Evolutionary conservation across 2,888 invertebrate genomes (phyloP).

Genomic region (Crossocerus cetratus): DNA sequence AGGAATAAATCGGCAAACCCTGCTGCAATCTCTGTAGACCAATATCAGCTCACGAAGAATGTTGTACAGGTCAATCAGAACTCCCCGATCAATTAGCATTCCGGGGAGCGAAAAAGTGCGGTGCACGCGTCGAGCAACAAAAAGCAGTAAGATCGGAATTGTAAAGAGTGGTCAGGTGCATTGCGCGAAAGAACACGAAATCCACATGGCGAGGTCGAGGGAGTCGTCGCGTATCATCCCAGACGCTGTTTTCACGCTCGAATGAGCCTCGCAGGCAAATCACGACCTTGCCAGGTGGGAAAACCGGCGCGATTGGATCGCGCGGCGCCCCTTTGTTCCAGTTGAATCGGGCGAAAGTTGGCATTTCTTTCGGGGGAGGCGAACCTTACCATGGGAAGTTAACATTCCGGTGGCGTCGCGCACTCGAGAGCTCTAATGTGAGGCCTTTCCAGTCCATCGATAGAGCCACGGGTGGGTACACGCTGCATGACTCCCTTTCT

Average conservation of each 20-base stretch:
- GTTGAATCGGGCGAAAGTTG: conserved; percentile 28
- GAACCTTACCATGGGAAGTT: conserved; percentile 68
- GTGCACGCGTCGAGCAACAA: background rate
- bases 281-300: conserved; percentile 53
- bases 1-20: too few species aligned
- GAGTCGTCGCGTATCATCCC: background rate
- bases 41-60: too few species aligned
- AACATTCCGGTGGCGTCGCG: conserved; percentile 69
- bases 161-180: background rate
- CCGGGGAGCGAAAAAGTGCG: background rate
- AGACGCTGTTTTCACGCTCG: conserved; percentile 8
- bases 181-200: background rate
- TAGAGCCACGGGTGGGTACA: conserved; percentile 54
- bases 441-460: conserved; percentile 59
- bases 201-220: background rate
- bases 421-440: conserved; percentile 39
- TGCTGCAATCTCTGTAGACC: too few species aligned
- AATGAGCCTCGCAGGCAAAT: conserved; percentile 14
- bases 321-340: conserved; percentile 35
- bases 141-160: background rate
- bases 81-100: too few species aligned
- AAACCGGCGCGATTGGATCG: conserved; percentile 57
- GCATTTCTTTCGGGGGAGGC: conserved; percentile 35
- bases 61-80: too few species aligned
- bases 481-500: conserved; percentile 68